phyloP scores from a whole-genome alignment of 2,113 vertebrate species.

The Hyla sarda region DNA sequence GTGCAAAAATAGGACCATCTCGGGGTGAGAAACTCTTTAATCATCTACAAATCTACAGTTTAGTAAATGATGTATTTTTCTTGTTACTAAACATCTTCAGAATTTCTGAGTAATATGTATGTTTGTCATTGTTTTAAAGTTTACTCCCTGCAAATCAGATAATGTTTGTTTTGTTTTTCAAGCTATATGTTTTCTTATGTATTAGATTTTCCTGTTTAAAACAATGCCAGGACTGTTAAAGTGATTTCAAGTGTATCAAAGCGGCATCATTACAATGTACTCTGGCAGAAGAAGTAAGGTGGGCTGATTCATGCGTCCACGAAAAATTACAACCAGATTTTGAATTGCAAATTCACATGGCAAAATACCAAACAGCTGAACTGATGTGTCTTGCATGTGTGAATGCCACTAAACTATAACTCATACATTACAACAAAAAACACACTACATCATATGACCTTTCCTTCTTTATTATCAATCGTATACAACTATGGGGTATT shows the following conservation, averaged over 20 bases:
- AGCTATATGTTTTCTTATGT: too few species aligned
- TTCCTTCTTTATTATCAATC: too few species aligned
- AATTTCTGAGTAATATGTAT: too few species aligned
- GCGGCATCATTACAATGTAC: not conserved
- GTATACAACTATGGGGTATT: too few species aligned
- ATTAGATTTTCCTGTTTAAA: too few species aligned
- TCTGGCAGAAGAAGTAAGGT: not conserved
- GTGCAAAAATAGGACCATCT: not conserved
- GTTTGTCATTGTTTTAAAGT: not conserved
- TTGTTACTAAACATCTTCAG: not conserved
- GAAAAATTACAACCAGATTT: not conserved
- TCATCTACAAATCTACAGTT: not conserved
- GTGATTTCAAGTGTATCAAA: not conserved
- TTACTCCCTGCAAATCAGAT: not conserved
- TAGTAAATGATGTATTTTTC: not conserved
- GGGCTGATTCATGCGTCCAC: not conserved
- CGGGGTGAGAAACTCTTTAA: not conserved
- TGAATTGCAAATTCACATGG: not conserved
- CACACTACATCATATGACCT: too few species aligned
- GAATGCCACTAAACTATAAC: not conserved
- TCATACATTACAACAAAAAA: too few species aligned
- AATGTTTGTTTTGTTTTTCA: not conserved
- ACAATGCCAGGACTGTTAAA: not conserved
- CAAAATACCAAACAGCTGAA: not conserved
- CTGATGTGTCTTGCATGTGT: not conserved